Evolutionary conservation across 2,888 invertebrate species (phyloP).

Genomic region (Cancer borealis): DNA sequence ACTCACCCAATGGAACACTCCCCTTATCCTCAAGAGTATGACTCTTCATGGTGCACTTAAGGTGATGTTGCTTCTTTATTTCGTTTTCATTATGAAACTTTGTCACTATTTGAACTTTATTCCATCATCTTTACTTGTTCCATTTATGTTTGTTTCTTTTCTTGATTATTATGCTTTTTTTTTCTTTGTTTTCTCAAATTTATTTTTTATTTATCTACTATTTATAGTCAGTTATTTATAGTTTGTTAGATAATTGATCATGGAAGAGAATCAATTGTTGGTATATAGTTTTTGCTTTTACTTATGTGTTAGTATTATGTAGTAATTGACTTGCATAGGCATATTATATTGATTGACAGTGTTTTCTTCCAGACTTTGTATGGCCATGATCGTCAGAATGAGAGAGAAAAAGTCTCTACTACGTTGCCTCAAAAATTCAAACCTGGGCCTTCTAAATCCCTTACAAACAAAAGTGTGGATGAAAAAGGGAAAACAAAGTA

Average conservation of each 20-base stretch:
- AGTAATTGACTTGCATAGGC: background rate
- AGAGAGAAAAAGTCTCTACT: background rate
- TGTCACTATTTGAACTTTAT: too few relatives aligned
- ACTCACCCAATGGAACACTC: background rate
- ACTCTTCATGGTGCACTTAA: background rate
- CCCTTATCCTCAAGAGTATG: conserved; percentile 31
- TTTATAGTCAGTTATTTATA: background rate
- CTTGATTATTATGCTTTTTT: background rate
- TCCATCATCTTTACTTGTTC: too few relatives aligned
- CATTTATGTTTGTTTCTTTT: background rate
- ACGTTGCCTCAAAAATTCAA: background rate
- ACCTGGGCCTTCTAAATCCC: background rate
- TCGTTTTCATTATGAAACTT: too few relatives aligned
- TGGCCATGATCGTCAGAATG: background rate
- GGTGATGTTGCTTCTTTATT: background rate
- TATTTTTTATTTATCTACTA: background rate
- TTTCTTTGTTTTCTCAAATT: too few relatives aligned
- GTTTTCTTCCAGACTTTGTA: conserved; percentile 22
- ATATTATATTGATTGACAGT: background rate
- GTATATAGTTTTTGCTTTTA: background rate
- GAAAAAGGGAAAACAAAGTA: background rate
- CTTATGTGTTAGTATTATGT: background rate
- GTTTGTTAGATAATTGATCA: background rate
- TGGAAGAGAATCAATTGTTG: background rate
- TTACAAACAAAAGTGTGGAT: background rate